phyloP scores from a whole-genome alignment of 2,888 invertebrate genomes.

The Stratiomys singularior region DNA sequence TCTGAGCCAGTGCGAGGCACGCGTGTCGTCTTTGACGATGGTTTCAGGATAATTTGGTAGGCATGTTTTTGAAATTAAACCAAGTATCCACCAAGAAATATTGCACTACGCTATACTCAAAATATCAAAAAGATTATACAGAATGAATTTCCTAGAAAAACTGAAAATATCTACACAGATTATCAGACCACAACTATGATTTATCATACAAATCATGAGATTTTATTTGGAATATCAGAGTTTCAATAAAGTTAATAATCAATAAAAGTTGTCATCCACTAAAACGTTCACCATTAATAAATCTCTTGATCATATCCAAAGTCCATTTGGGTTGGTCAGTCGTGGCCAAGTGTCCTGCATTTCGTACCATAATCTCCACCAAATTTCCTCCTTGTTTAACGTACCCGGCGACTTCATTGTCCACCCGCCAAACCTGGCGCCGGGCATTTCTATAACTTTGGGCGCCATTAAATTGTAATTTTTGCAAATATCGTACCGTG shows the following conservation, averaged over 20 bases:
- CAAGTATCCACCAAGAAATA: too few species aligned
- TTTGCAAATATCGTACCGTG: constrained; percentile 80
- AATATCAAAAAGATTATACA: too few species aligned
- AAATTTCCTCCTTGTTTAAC: constrained; percentile 77
- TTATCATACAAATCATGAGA: too few species aligned
- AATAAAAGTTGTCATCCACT: background rate
- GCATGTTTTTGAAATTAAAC: too few species aligned
- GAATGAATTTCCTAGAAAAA: too few species aligned
- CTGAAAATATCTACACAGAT: too few species aligned
- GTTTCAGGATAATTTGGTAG: too few species aligned
- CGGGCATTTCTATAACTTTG: constrained; percentile 74
- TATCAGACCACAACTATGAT: too few species aligned
- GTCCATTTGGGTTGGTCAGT: constrained; percentile 83
- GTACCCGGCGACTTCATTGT: constrained; percentile 78
- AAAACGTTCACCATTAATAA: constrained; percentile 69
- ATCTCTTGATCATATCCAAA: constrained; percentile 76
- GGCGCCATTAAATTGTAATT: constrained; percentile 75
- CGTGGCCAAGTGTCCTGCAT: constrained; percentile 87
- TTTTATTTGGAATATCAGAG: too few species aligned
- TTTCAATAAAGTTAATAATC: background rate
- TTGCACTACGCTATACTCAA: too few species aligned
- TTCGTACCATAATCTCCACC: constrained; percentile 78
- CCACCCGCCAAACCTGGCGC: constrained; percentile 77
- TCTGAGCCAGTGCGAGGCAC: too few species aligned
- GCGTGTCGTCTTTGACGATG: too few species aligned